Evolutionary conservation across 2,113 vertebrate genomes (phyloP).

Genomic region (Myotis davidii): DNA sequence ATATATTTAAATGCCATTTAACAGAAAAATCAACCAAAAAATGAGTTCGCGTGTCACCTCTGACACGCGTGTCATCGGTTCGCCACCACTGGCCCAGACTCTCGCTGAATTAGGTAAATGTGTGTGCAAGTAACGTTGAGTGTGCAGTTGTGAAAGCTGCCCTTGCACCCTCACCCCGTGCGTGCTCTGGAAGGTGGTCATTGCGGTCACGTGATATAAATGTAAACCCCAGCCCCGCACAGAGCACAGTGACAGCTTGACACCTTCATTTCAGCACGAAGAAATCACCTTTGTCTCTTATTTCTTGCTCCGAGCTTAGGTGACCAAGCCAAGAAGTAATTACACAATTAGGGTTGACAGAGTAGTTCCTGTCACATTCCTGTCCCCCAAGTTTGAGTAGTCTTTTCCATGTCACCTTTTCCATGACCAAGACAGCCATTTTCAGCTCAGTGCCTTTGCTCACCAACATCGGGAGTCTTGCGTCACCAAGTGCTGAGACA

Average conservation of each 20-base stretch:
- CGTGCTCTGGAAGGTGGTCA: slow-evolving; percentile 72
- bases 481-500: slow-evolving; percentile 78
- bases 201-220: slow-evolving; percentile 81
- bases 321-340: slow-evolving; percentile 88
- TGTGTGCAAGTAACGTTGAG: neutral
- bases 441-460: slow-evolving; percentile 71
- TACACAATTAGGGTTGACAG: slow-evolving; percentile 87
- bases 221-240: slow-evolving; percentile 80
- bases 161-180: slow-evolving; percentile 64
- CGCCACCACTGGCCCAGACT: neutral
- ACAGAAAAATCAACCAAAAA: too few relatives aligned
- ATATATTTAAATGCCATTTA: too few relatives aligned
- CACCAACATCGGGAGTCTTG: slow-evolving; percentile 72
- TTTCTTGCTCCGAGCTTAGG: slow-evolving; percentile 84
- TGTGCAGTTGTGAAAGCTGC: slow-evolving; percentile 34
- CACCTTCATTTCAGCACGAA: slow-evolving; percentile 83
- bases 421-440: slow-evolving; percentile 58
- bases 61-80: too few relatives aligned
- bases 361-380: slow-evolving; percentile 87
- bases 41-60: too few relatives aligned
- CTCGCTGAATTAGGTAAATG: neutral
- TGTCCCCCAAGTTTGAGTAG: slow-evolving; percentile 71
- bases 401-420: slow-evolving; percentile 58
- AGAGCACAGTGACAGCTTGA: slow-evolving; percentile 79
- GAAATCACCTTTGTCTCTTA: slow-evolving; percentile 83